Evolutionary conservation across 2,888 invertebrate genomes (phyloP).

Genomic region (Hemaris fuciformis): DNA sequence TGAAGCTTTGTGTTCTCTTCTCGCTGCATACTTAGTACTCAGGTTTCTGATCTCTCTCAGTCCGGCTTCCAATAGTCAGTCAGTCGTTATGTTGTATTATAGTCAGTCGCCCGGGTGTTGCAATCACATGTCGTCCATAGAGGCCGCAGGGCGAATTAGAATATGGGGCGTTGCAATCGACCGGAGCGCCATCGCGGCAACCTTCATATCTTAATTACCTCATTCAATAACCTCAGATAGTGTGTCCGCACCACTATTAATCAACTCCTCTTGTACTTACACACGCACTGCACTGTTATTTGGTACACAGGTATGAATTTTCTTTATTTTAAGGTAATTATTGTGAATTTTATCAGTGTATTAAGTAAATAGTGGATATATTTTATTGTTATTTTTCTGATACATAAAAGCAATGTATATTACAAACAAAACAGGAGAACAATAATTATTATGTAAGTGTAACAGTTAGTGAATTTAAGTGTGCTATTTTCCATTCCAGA

Average conservation of each 20-base stretch:
- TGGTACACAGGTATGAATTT: slow-evolving; percentile 64
- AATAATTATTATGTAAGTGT: slow-evolving; percentile 81
- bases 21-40: neutral
- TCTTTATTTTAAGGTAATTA: slow-evolving; percentile 69
- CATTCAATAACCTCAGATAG: slow-evolving; percentile 72
- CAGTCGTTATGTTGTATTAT: too few species aligned
- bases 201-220: slow-evolving; percentile 69
- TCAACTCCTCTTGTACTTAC: slow-evolving; percentile 68
- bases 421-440: slow-evolving; percentile 81
- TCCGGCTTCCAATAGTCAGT: neutral
- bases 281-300: slow-evolving; percentile 76
- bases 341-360: slow-evolving; percentile 71
- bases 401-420: slow-evolving; percentile 79
- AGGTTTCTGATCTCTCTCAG: neutral
- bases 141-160: slow-evolving; percentile 8
- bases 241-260: slow-evolving; percentile 52
- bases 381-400: slow-evolving; percentile 80
- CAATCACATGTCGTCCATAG: neutral
- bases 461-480: slow-evolving; percentile 82
- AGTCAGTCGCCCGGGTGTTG: neutral
- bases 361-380: slow-evolving; percentile 62
- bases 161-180: slow-evolving; percentile 9
- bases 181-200: slow-evolving; percentile 33
- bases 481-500: slow-evolving; percentile 82
- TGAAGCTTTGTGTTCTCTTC: slow-evolving; percentile 4